Evolutionary conservation across 2,888 invertebrate genomes (phyloP), one percentile per base, ranked within the genome.

Genomic region (Euzophera pinguis): DNA sequence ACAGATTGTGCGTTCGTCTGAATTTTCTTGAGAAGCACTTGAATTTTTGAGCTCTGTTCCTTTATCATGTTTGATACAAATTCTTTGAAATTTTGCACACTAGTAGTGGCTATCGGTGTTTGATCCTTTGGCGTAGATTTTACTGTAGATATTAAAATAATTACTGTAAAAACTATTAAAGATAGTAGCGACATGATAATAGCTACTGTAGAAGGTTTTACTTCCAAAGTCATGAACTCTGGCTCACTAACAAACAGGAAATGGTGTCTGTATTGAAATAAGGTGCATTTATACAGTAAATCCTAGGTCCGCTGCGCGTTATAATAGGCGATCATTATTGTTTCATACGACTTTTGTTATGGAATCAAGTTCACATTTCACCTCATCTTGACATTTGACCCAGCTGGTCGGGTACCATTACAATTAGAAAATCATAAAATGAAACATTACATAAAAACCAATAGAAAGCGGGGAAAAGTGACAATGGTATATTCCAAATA

Each of bases 381-480:
- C 61, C 61, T 75, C 68, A 65, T 81, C 81, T 81, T 88, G 88
- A 89, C 88, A 88, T 81, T 84, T 84, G 87, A 87, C 88, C 89
- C 66, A 84, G 73, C 84, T 84, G 67, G 81, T 84, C 82, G 78
- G 61, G 65, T 53, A 64, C 71, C 72, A 75, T 77, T 73, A 32
- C 32, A 45, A 45, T 45, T 10, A 45, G 73, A 65, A 66, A 72
- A 69, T 69, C 72, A 66, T 13, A 13, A 14, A 16, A 39, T 17
- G n/a, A 22, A 13, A 13, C 6, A 12, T 12, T 39, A 39, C 8
- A 10, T 27, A n/a, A 13, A 29, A 29, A 32, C 45, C 32, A 32
- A 16, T 45, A 45, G 45, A 45, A 45, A 45, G 45, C 32, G 29
- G 43, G 29, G 2, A 29, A 32, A 32, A 3, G 12, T 45, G 1